Conservation (phyloP, 1,140 invertebrate species). For the Rhagoletis pomonella region DNA sequence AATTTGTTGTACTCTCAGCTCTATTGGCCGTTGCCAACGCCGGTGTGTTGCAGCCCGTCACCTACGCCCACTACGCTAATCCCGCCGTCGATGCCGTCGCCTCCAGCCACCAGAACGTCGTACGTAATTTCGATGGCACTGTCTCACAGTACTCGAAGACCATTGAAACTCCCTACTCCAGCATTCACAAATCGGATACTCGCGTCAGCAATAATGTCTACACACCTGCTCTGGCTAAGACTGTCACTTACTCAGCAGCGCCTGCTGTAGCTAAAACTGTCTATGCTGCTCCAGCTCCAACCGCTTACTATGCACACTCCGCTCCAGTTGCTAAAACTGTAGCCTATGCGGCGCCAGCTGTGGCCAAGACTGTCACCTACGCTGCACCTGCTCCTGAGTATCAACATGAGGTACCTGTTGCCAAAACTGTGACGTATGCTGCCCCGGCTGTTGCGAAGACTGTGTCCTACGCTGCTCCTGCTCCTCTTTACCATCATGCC, state of each 20-base stretch:
- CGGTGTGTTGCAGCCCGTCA: conserved; percentile 66
- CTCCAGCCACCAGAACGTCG: conserved; percentile 76
- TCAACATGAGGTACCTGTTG: background rate
- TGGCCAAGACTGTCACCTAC: conserved; percentile 68
- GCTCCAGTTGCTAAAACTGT: conserved; percentile 67
- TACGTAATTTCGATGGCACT: conserved; percentile 77
- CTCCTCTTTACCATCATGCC: conserved; percentile 74
- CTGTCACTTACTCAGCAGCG: conserved; percentile 59
- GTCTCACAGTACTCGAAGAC: conserved; percentile 79
- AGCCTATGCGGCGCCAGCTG: conserved; percentile 60
- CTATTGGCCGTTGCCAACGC: conserved; percentile 74
- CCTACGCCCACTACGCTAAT: conserved; percentile 69
- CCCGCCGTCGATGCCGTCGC: conserved; percentile 76
- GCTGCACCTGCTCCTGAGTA: conserved; percentile 71
- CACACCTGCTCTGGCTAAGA: conserved; percentile 72
- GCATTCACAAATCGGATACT: conserved; percentile 78
- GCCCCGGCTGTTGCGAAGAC: conserved; percentile 40
- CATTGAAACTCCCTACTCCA: conserved; percentile 79
- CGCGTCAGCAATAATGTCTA: conserved; percentile 78
- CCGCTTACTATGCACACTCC: conserved; percentile 63
- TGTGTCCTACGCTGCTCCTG: conserved; percentile 70
- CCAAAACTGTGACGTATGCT: conserved; percentile 58
- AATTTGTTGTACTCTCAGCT: conserved; percentile 74
- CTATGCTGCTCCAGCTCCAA: conserved; percentile 67
- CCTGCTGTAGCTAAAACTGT: conserved; percentile 72